A percentile compares a stretch with the other conserved stretches of the same genome.
phyloP scores from a whole-genome alignment of 2,797 vertebrate genomes.

The Cynopterus sphinx region DNA sequence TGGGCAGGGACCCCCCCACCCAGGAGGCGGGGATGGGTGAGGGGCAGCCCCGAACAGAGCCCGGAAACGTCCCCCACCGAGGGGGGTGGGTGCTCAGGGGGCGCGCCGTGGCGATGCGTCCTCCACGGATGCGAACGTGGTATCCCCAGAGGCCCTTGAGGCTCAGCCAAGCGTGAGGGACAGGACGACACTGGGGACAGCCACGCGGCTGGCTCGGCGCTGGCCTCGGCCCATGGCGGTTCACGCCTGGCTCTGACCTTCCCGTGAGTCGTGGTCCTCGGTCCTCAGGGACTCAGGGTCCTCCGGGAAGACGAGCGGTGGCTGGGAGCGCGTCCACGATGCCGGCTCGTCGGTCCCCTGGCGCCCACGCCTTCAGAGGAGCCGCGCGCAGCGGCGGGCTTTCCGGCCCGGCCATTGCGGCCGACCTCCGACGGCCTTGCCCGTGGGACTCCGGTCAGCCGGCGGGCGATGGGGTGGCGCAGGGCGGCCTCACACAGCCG shows the following conservation, averaged over 20 bases:
- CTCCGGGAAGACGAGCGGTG: background rate
- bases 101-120: background rate
- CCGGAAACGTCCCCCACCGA: background rate
- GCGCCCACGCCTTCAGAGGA: background rate
- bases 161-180: background rate
- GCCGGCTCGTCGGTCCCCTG: background rate
- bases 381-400: background rate
- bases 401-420: background rate
- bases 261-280: background rate
- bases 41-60: background rate
- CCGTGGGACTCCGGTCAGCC: background rate
- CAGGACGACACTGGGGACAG: background rate
- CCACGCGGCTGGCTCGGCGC: too few relatives aligned
- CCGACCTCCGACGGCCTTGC: background rate
- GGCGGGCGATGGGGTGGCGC: background rate
- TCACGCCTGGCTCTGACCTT: background rate
- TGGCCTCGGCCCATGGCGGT: background rate
- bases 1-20: background rate
- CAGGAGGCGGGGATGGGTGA: background rate
- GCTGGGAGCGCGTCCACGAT: background rate
- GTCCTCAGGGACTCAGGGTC: background rate
- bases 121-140: background rate
- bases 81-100: background rate
- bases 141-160: background rate
- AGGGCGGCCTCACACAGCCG: background rate